phyloP scores from a whole-genome alignment of 2,113 vertebrate genomes.

The Heteronetta atricapilla region DNA sequence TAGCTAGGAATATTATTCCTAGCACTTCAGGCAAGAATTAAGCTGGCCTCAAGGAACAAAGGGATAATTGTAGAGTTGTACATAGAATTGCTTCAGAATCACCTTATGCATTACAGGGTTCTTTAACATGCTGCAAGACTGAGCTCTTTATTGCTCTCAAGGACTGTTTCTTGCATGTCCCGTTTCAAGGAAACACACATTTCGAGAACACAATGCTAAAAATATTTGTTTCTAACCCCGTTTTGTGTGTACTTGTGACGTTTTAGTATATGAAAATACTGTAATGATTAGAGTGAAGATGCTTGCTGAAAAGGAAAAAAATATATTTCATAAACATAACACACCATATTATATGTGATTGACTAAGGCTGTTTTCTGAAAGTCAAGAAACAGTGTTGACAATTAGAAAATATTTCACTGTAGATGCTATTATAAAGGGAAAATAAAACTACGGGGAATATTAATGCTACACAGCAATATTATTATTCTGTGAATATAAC shows the following conservation, averaged over 20 bases:
- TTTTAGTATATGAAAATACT: not conserved
- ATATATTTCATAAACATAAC: not conserved
- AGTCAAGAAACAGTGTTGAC: not conserved
- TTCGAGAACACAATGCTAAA: not conserved
- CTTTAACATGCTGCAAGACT: not conserved
- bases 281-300: not conserved
- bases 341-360: not conserved
- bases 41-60: not conserved
- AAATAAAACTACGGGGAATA: not conserved
- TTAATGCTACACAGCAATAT: not conserved
- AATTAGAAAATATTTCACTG: not conserved
- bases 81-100: not conserved
- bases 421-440: not conserved
- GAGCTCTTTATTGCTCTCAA: not conserved
- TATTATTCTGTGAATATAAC: not conserved
- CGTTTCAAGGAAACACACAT: not conserved
- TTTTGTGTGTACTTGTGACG: not conserved
- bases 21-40: not conserved
- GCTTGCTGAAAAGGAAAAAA: not conserved
- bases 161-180: not conserved
- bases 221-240: not conserved
- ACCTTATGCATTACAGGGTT: not conserved
- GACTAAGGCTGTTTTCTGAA: not conserved
- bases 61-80: not conserved
- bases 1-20: not conserved